Evolutionary conservation across 2,113 vertebrate genomes (phyloP).

Genomic region (Labrus mixtus): DNA sequence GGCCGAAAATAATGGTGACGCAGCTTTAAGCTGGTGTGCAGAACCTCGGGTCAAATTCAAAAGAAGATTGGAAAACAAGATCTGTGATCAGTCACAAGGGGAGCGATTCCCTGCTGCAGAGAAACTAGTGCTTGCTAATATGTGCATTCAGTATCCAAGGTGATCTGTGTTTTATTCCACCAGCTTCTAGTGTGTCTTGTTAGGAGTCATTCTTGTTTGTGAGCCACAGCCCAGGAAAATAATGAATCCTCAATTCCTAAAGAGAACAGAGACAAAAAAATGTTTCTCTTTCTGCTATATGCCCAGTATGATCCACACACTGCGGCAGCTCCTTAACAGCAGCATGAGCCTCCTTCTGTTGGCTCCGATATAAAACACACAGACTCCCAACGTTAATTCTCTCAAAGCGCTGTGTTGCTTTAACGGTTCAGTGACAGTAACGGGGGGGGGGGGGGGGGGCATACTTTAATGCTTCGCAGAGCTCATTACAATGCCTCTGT

Average conservation of each 20-base stretch:
- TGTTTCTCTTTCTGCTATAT: too few species aligned
- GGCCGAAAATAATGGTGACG: too few species aligned
- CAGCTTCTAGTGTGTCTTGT: neutral
- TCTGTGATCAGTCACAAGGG: neutral
- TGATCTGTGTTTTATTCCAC: neutral
- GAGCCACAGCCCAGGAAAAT: neutral
- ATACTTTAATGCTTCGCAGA: conserved; percentile 50
- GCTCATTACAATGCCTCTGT: conserved; percentile 68
- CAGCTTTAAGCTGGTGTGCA: too few species aligned
- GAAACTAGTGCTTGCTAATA: neutral
- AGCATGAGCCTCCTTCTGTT: conserved; percentile 20
- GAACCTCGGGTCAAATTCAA: too few species aligned
- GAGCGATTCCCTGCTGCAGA: neutral
- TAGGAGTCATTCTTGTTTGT: neutral
- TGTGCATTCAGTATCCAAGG: neutral
- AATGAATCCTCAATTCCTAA: neutral
- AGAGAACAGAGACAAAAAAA: neutral
- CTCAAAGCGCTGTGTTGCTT: conserved; percentile 43
- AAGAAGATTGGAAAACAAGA: neutral
- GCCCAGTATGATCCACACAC: neutral
- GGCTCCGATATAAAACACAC: conserved; percentile 21
- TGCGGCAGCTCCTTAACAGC: conserved; percentile 23
- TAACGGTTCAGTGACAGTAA: conserved; percentile 41
- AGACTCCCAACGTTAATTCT: conserved; percentile 47
- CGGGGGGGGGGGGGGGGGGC: too few species aligned